Evolutionary conservation across 2,797 vertebrate species (phyloP).

Genomic region (Hypotaenidia philippensis): DNA sequence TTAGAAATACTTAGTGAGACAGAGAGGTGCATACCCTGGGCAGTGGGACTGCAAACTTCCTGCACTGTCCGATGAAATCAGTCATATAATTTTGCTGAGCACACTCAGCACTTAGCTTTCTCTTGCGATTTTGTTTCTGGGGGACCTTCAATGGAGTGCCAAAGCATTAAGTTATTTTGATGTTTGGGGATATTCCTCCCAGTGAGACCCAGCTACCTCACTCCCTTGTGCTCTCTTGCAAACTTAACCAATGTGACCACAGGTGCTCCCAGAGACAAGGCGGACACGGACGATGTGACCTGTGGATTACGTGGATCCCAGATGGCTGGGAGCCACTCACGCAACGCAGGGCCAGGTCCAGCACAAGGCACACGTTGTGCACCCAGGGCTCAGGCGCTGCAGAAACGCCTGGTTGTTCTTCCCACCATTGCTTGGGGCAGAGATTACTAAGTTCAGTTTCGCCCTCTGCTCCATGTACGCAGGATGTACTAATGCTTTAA

Average conservation of each 20-base stretch:
- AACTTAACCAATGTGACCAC: not conserved
- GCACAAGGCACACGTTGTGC: not conserved
- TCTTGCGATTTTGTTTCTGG: not conserved
- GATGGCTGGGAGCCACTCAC: not conserved
- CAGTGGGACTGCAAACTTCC: accelerated
- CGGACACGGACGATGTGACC: too few species aligned
- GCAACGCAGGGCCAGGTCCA: accelerated
- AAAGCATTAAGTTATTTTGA: not conserved
- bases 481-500: constrained; percentile 12
- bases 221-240: not conserved
- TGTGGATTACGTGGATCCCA: not conserved
- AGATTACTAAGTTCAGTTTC: not conserved
- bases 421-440: not conserved
- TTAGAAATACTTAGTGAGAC: not conserved
- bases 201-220: accelerated
- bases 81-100: not conserved
- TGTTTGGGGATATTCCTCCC: not conserved
- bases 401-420: not conserved
- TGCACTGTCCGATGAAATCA: not conserved
- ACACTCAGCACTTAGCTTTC: not conserved
- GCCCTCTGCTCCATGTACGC: not conserved
- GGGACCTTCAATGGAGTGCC: not conserved
- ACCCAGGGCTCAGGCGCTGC: not conserved
- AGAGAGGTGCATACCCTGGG: not conserved
- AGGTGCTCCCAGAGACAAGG: not conserved